phyloP scores from a whole-genome alignment of 2,797 vertebrate genomes.

The Microctenopoma steveboyesi region DNA sequence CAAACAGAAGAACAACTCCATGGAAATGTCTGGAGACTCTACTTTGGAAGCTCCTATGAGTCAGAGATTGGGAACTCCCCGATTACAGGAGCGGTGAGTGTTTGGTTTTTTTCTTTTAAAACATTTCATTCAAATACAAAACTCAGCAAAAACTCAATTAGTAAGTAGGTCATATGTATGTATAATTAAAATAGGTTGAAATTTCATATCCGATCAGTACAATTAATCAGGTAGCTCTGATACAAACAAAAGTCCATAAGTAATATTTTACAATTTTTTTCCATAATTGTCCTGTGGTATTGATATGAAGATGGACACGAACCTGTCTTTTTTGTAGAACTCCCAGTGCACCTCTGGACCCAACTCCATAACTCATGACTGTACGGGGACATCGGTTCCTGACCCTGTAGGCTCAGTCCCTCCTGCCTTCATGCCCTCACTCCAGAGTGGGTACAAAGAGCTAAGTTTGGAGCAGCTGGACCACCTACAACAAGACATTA shows the following conservation, averaged over 20 bases:
- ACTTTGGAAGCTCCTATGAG: conserved; percentile 96
- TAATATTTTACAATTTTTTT: too few relatives aligned
- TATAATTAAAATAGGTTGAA: too few relatives aligned
- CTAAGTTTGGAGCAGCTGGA: conserved; percentile 86
- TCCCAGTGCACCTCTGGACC: conserved; percentile 88
- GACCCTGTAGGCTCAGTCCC: conserved; percentile 77
- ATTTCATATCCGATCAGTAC: too few relatives aligned
- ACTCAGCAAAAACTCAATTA: too few relatives aligned
- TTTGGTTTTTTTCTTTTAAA: neutral
- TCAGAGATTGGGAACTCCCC: conserved; percentile 91
- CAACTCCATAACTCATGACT: conserved; percentile 85
- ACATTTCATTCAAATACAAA: too few relatives aligned
- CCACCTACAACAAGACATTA: conserved; percentile 84
- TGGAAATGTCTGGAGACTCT: conserved; percentile 92
- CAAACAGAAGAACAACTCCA: conserved; percentile 76
- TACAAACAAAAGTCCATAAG: neutral
- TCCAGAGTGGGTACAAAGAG: conserved; percentile 88
- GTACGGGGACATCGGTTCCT: conserved; percentile 75
- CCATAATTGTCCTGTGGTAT: neutral
- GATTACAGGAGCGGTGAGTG: conserved; percentile 86
- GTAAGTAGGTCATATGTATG: too few relatives aligned
- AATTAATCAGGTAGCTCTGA: neutral
- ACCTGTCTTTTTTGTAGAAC: conserved; percentile 73
- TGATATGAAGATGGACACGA: neutral
- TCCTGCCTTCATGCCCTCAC: conserved; percentile 82